Conservation (phyloP, 2,113 vertebrate species). For the Turdus rufiventris region DNA sequence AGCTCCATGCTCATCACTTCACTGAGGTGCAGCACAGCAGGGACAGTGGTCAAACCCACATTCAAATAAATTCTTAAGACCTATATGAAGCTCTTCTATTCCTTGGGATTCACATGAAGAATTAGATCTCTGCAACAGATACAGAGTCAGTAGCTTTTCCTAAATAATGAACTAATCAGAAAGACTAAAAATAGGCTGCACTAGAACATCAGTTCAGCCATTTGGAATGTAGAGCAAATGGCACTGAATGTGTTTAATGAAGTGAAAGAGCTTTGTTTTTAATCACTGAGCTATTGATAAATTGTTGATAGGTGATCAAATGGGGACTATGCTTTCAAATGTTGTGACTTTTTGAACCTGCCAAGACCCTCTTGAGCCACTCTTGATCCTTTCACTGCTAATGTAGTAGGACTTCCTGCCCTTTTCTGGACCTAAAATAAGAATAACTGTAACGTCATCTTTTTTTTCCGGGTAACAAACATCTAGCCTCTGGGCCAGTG, state of each 20-base stretch:
- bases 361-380: background rate
- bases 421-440: slow-evolving; percentile 34
- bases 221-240: slow-evolving; percentile 43
- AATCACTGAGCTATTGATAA: slow-evolving; percentile 37
- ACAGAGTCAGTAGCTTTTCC: slow-evolving; percentile 26
- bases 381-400: background rate
- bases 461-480: background rate
- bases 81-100: background rate
- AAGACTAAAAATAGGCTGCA: slow-evolving; percentile 58
- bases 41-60: background rate
- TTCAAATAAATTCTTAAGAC: background rate
- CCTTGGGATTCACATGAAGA: background rate
- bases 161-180: slow-evolving; percentile 51
- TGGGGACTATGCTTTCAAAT: background rate
- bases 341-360: background rate
- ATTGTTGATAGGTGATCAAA: slow-evolving; percentile 45
- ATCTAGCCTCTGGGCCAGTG: slow-evolving; percentile 1
- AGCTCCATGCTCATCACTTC: background rate
- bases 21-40: background rate
- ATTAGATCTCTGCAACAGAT: slow-evolving; percentile 15
- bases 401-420: background rate
- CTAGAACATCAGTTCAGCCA: slow-evolving; percentile 51
- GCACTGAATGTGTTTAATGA: slow-evolving; percentile 52
- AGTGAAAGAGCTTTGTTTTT: slow-evolving; percentile 47
- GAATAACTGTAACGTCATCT: background rate